Evolutionary conservation across 2,113 vertebrate genomes (phyloP).

Genomic region (Hemiscyllium ocellatum): DNA sequence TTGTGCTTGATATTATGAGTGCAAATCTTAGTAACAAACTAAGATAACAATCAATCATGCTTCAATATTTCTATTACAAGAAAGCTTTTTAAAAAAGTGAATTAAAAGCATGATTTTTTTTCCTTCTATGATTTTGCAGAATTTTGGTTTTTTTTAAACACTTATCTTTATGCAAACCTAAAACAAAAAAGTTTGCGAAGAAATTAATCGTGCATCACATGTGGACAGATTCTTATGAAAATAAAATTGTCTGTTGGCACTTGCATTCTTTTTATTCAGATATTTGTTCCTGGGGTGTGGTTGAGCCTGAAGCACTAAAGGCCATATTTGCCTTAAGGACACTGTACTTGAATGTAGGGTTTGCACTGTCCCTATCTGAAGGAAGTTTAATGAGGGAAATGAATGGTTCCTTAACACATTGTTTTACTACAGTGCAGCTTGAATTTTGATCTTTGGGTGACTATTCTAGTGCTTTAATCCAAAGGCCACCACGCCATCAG

Average conservation of each 20-base stretch:
- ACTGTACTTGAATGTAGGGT: background rate
- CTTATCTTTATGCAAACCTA: background rate
- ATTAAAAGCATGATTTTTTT: background rate
- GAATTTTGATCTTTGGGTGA: background rate
- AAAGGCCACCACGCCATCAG: background rate
- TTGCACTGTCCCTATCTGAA: background rate
- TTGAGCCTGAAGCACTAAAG: background rate
- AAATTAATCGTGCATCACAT: background rate
- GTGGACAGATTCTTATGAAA: background rate
- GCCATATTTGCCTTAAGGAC: background rate
- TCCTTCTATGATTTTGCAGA: background rate
- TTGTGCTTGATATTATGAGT: background rate
- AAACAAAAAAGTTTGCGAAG: background rate
- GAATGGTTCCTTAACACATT: background rate
- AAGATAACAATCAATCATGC: background rate
- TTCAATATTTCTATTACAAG: background rate
- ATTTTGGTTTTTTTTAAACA: background rate
- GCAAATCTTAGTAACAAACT: background rate
- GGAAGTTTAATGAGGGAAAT: background rate
- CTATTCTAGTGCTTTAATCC: background rate
- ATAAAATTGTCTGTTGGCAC: background rate
- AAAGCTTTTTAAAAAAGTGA: background rate
- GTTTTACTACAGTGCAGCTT: background rate
- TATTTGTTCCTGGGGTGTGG: background rate
- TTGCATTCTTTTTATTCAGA: background rate